Evolutionary conservation across 2,888 invertebrate species (phyloP).

Genomic region (Leptothorax acervorum): DNA sequence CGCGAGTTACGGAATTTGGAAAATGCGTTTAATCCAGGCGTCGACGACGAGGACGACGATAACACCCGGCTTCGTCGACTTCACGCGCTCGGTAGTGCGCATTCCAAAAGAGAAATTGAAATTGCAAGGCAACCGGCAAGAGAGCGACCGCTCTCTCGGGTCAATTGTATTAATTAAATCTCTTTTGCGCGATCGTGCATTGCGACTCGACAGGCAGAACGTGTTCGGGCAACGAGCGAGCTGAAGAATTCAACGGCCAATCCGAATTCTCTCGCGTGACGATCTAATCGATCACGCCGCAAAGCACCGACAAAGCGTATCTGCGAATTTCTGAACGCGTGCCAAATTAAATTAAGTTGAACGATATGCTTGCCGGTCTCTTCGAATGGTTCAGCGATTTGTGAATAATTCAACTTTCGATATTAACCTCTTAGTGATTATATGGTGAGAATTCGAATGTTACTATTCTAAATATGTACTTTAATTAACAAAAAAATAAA

Average conservation of each 20-base stretch:
- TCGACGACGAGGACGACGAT: conserved; percentile 55
- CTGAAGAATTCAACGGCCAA: conserved; percentile 61
- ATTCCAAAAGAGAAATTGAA: conserved; percentile 74
- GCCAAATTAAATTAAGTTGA: conserved; percentile 55
- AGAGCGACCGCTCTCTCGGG: conserved; percentile 68
- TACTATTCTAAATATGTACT: not conserved
- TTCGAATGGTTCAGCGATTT: conserved; percentile 14
- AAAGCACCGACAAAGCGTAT: conserved; percentile 56
- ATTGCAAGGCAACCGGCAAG: conserved; percentile 70
- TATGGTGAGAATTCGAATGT: not conserved
- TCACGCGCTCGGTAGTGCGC: conserved; percentile 63
- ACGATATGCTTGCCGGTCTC: conserved; percentile 39
- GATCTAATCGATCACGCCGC: conserved; percentile 61
- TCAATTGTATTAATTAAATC: conserved; percentile 77
- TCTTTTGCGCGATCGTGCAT: conserved; percentile 70
- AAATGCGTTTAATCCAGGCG: conserved; percentile 76
- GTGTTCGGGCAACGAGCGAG: conserved; percentile 55
- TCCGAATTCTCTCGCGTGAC: conserved; percentile 67
- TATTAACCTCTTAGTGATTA: conserved; percentile 2
- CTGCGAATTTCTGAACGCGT: conserved; percentile 41
- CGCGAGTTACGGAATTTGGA: conserved; percentile 73
- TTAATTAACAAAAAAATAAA: conserved; percentile 8
- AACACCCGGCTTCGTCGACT: conserved; percentile 63
- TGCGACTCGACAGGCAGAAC: conserved; percentile 61
- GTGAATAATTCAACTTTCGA: conserved; percentile 38